Percentiles rank a stretch among this genome's conserved stretches.
These are phyloP conservation scores for Nasonovia ribisnigri DNA, from an alignment of 2,888 invertebrate species.

Conservation along the genomic window DNA sequence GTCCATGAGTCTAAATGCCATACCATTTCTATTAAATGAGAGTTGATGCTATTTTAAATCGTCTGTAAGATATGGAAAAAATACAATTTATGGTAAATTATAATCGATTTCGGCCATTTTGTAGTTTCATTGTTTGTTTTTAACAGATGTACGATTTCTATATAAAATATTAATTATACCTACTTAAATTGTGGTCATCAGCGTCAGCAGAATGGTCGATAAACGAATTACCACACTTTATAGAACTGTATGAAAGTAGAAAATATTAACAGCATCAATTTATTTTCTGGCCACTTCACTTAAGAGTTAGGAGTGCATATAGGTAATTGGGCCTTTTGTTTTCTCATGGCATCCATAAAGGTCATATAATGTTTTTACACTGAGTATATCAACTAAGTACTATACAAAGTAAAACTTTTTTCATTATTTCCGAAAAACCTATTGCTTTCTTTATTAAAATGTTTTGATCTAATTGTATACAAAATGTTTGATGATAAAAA, in stretches of 20 bases:
- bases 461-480: neutral
- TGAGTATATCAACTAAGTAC: neutral
- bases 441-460: neutral
- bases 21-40: neutral
- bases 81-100: neutral
- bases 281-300: neutral
- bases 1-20: neutral
- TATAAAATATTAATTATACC: slow-evolving; percentile 18
- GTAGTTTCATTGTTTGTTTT: slow-evolving; percentile 17
- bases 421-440: neutral
- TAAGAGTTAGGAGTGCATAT: neutral
- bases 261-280: neutral
- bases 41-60: neutral
- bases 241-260: neutral
- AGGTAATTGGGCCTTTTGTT: neutral
- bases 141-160: neutral
- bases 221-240: neutral
- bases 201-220: neutral
- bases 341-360: neutral
- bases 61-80: neutral
- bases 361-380: neutral
- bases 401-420: neutral
- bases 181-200: neutral
- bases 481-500: neutral
- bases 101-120: neutral